Conservation (phyloP, 1,140 invertebrate species). For the Meloidogyne exigua region DNA sequence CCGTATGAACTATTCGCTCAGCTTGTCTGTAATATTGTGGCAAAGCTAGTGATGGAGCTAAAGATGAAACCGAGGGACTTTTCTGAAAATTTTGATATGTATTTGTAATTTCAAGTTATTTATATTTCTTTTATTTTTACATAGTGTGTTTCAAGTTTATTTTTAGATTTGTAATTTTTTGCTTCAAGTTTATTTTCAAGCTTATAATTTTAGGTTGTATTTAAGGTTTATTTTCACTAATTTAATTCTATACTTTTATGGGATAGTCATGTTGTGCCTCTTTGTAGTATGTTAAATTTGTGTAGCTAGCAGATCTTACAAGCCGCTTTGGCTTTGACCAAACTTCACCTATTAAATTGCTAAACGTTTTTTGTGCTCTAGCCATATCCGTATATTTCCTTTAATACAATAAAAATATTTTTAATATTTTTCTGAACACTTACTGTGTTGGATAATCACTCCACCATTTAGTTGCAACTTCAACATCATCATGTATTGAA, state of each 20-base stretch:
- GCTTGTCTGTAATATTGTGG: slow-evolving; percentile 61
- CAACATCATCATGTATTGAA: slow-evolving; percentile 56
- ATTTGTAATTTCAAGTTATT: no score
- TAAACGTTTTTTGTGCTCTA: slow-evolving; percentile 53
- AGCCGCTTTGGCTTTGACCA: slow-evolving; percentile 62
- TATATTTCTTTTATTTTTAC: background rate
- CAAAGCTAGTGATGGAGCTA: slow-evolving; percentile 62
- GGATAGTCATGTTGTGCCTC: slow-evolving; percentile 60
- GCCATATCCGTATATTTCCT: slow-evolving; percentile 62
- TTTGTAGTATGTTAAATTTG: slow-evolving; percentile 62
- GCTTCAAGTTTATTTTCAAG: background rate
- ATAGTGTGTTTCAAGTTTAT: no score
- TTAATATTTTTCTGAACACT: slow-evolving; percentile 8
- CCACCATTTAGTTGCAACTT: slow-evolving; percentile 60
- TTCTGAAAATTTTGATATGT: slow-evolving; percentile 25
- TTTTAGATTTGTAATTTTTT: background rate
- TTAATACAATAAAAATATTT: background rate
- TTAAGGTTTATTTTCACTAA: background rate
- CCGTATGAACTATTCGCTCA: slow-evolving; percentile 61
- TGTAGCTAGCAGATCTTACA: slow-evolving; percentile 59
- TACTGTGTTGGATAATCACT: slow-evolving; percentile 55
- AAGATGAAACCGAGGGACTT: slow-evolving; percentile 55
- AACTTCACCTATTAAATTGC: slow-evolving; percentile 51
- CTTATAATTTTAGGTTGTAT: background rate
- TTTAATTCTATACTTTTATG: slow-evolving; percentile 43